phyloP scores from a whole-genome alignment of 2,113 vertebrate species.

The Picathartes gymnocephalus region DNA sequence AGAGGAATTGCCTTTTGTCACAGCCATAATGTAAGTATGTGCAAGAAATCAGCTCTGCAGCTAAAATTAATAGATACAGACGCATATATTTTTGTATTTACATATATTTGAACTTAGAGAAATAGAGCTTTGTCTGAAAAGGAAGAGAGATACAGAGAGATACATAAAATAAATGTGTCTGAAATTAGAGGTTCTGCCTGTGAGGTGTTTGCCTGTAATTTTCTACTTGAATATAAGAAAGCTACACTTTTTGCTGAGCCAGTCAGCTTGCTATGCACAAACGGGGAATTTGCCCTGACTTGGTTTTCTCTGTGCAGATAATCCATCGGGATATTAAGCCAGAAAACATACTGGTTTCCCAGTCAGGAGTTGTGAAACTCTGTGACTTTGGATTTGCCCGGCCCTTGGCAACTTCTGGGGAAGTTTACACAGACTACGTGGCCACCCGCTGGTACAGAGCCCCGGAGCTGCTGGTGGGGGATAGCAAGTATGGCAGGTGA shows the following conservation, averaged over 20 bases:
- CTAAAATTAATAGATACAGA: background rate
- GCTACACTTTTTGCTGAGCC: background rate
- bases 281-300: background rate
- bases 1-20: constrained; percentile 86
- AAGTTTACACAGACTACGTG: constrained; percentile 88
- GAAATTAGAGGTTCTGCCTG: background rate
- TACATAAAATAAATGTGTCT: background rate
- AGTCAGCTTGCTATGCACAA: background rate
- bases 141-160: too few relatives aligned
- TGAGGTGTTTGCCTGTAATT: background rate
- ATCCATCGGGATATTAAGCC: constrained; percentile 93
- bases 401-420: constrained; percentile 73
- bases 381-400: constrained; percentile 93
- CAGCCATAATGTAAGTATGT: constrained; percentile 82
- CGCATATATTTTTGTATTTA: background rate
- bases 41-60: background rate
- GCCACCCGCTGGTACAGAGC: constrained; percentile 91
- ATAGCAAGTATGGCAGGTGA: constrained; percentile 88
- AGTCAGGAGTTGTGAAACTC: constrained; percentile 83
- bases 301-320: constrained; percentile 71
- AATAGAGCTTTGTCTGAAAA: background rate
- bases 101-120: background rate
- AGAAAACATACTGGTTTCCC: constrained; percentile 91
- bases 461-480: constrained; percentile 88
- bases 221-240: background rate